Evolutionary conservation across 2,797 vertebrate species (phyloP), one percentile per base, ranked within the genome.

Genomic region (Myotis planiceps): DNA sequence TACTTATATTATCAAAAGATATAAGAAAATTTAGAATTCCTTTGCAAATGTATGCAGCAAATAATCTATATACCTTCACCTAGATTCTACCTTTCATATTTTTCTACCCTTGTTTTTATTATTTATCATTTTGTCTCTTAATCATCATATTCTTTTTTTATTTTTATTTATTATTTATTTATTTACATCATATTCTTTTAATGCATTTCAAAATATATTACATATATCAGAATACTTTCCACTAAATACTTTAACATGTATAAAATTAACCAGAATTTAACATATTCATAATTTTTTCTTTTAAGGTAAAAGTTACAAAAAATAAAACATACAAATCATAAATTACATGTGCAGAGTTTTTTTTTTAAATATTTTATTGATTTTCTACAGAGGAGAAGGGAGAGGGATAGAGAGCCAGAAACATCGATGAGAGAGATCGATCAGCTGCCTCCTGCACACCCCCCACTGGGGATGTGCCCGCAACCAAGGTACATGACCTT

Each of bases 1-100:
- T n/a, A 71, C 39, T 95, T 80, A 55, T 19, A 42, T 72, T 65
- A 39, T 32, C 51, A 92, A 93, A 92, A 96, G 39, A 76, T 72
- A 14, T 37, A 76, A 79, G 55, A 81, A 90, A 90, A 66, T 23
- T 75, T 88, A 82, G 37, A 92, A 84, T 58, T 76, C 6, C 23
- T 90, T 51, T 21, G 69, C 14, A 69, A 2, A 74, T 92, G 65
- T 92, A 37, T 74, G 45, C 14, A 74, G 69, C 21, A 37, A 78
- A 29, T 29, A 90, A 69, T 29, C 42, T 71, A 39, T 60, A 55
- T 32, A n/a, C 9, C 29, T 92, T 10, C 2, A 74, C 32, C 23
- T 86, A 45, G 15, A 63, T 27, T 78, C 69, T 74, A 37, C 25
- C 42, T 51, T 63, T 83, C 65, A 21, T 21, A 32, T 93, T 85